Percentiles rank a stretch among this genome's conserved stretches.
phyloP scores from a whole-genome alignment of 2,888 invertebrate genomes.

The Agrotis segetum region DNA sequence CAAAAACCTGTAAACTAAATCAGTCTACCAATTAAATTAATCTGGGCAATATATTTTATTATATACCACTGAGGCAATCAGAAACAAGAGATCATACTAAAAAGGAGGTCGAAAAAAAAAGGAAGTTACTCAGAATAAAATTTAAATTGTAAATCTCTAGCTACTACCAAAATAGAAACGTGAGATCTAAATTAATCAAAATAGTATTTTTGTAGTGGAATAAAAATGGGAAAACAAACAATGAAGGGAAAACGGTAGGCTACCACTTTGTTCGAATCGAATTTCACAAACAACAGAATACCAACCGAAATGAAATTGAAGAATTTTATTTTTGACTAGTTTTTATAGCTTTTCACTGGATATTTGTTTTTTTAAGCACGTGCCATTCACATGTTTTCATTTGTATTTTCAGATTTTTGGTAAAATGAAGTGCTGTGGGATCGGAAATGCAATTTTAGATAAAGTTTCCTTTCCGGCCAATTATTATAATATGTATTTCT shows the following conservation, averaged over 20 bases:
- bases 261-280: not conserved
- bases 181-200: not conserved
- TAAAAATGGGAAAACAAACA: not conserved
- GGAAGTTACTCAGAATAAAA: not conserved
- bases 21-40: no score
- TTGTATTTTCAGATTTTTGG: not conserved
- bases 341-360: conserved; percentile 1
- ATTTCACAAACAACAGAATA: conserved; percentile 12
- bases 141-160: not conserved
- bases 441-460: no score
- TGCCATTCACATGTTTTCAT: conserved; percentile 10
- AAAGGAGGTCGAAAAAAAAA: not conserved
- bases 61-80: not conserved
- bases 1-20: no score
- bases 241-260: not conserved
- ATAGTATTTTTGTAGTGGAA: not conserved
- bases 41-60: not conserved
- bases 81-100: no score
- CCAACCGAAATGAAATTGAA: not conserved
- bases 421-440: not conserved
- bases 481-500: no score
- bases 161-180: not conserved
- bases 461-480: no score
- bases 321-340: conserved; percentile 23
- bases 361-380: conserved; percentile 37